Base-by-base conservation (phyloP, 2,797 vertebrate genomes). In the Hoplostethus atlanticus region DNA sequence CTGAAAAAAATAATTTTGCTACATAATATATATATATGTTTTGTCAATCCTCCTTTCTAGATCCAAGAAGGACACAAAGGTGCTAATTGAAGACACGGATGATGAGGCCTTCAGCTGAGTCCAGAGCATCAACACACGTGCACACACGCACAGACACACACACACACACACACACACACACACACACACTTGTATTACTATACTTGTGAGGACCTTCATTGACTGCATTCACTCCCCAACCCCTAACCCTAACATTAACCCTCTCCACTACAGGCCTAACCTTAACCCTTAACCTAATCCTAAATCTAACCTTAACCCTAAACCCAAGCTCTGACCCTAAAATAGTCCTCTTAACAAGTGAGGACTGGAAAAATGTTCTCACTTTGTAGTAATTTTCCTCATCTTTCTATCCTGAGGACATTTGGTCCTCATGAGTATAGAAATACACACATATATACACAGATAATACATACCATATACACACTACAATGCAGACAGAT, bases 81-180 rank as follows among this genome's bases (percentile, higher is more conserved):
- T 99, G 76, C 94, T 99, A 86, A 99, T 99, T 88, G 98, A 99
- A 88, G 97, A 99, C 92, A 99, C 97, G 86, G 97, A 98, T 3
- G 97, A 97, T 5, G 98, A 99, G 92, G 96, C 94, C 66, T 98
- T 97, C 95, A 97, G 97, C 95, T 99, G 92, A 95, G 84, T 87
- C 75, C 83, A 67, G 77, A 87, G 64, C 77, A 75, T 54, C 75
- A 77, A 75, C 71, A 71, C 71, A 75, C 76, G 84, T 51, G 85
- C 73, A 48, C 46, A 69, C 28, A 64, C 73, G 40, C 34, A 50
- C 66, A 59, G 47, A 52, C 28, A 62, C 40, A 47, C 60, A 70
- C 15, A 55, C 57, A 61, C 48, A 85, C n/a, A 44, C 51, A 50
- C 50, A 30, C 21, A 36, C 2, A 57, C 13, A 50, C 30, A 25